Base-by-base conservation (phyloP, 2,113 vertebrate species). In the Jacana jacana region DNA sequence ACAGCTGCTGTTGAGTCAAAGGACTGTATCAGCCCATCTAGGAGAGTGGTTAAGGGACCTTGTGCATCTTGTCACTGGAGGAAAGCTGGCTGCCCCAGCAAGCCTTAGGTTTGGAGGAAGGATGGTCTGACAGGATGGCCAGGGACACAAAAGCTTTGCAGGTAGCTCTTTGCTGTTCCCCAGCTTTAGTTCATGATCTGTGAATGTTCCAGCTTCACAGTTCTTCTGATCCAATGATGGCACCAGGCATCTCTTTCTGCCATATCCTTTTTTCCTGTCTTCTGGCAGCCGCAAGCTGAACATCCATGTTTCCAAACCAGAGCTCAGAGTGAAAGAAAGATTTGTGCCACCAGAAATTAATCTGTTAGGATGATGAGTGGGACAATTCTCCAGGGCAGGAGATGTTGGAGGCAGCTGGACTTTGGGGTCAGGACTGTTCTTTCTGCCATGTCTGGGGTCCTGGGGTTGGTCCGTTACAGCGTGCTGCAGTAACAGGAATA, bases 401-500 rank as follows among this genome's bases (percentile, higher is more conserved):
- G 44, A 31, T 8, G 13, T 8, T 81, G 40, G 60, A 68, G 44
- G 22, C 22, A 65, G 49, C 15, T 31, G 51, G 52, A 68, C 13
- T 73, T 61, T 51, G 33, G 44, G 40, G 9, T 35, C 4, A 4
- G 40, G 40, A 42, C 48, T 76, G 57, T 54, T 40, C n/a, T 40
- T 22, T 61, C 81, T 84, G 48, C 51, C 28, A 6, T 13, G 23
- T 9, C 31, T 71, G 71, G 52, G 10, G 35, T 17, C 30, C n/a
- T 39, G 46, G n/a, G 31, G 24, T 44, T 52, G 31, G 54, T 48
- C 14, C 64, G 66, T 60, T 65, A 70, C 63, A 18, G 42, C 0
- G 1, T 28, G 17, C 46, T 71, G 37, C 0, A 0, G 42, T 60
- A 31, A 55, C 44, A 42, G 65, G 55, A 57, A 33, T 3, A 51